phyloP scores from a whole-genome alignment of 2,888 invertebrate species.

The Torymus texanus region DNA sequence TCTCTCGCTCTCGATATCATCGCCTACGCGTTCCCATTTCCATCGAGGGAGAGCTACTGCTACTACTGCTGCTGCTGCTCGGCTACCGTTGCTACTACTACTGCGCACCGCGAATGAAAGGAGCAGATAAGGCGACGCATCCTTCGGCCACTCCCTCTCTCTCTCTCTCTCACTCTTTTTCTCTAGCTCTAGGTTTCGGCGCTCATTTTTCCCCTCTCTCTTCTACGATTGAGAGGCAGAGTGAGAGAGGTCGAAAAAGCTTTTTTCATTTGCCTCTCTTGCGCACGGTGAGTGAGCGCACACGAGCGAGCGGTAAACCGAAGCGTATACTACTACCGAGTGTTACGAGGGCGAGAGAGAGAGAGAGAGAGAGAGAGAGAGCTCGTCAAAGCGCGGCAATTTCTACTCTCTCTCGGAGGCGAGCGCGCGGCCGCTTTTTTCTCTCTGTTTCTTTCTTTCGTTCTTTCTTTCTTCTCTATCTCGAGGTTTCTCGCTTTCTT shows the following conservation, averaged over 20 bases:
- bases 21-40: slow-evolving; percentile 45
- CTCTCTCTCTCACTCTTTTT: background rate
- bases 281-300: background rate
- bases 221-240: slow-evolving; percentile 6
- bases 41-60: slow-evolving; percentile 17
- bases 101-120: slow-evolving; percentile 30
- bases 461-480: background rate
- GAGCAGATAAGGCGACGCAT: slow-evolving; percentile 53
- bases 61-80: background rate
- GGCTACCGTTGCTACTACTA: background rate
- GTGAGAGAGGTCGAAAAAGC: slow-evolving; percentile 35
- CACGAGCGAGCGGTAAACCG: slow-evolving; percentile 16
- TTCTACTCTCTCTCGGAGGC: slow-evolving; percentile 36
- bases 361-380: slow-evolving; percentile 13
- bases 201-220: background rate
- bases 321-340: slow-evolving; percentile 26
- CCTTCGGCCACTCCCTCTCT: background rate
- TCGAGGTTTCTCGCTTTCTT: background rate
- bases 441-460: background rate
- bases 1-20: slow-evolving; percentile 35
- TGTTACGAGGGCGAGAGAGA: background rate
- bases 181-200: too few relatives aligned
- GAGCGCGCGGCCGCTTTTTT: slow-evolving; percentile 13
- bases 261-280: slow-evolving; percentile 41
- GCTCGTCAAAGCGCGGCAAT: slow-evolving; percentile 47